These are phyloP conservation scores for Cryptus viduatorius DNA, from an alignment of 2,888 invertebrate genomes.

Conservation along the genomic window DNA sequence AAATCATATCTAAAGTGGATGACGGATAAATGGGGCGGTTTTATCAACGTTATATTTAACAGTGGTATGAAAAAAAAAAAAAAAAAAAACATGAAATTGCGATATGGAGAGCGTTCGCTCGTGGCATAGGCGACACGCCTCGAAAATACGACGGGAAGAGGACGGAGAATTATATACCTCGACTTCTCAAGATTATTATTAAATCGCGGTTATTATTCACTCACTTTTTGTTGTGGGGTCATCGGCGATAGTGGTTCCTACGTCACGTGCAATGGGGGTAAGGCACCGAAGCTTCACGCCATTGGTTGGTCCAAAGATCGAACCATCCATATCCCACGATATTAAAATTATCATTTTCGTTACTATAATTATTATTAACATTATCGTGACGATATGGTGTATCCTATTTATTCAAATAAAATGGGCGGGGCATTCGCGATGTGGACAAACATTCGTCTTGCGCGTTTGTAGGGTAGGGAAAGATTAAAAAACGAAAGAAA, in stretches of 20 bases:
- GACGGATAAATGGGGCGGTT: constrained; percentile 48
- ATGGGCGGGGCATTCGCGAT: constrained; percentile 41
- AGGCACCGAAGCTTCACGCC: constrained; percentile 75
- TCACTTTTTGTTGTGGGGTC: constrained; percentile 75
- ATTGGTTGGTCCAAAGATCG: constrained; percentile 80
- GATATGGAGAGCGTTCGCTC: constrained; percentile 62
- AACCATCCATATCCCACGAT: constrained; percentile 76
- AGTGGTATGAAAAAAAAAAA: constrained; percentile 55
- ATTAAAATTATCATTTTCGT: constrained; percentile 70
- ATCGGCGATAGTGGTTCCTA: constrained; percentile 72
- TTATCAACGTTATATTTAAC: constrained; percentile 66
- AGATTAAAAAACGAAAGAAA: neutral
- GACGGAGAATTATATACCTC: constrained; percentile 36
- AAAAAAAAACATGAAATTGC: constrained; percentile 44
- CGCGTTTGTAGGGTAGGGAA: neutral
- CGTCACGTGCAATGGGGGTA: constrained; percentile 82
- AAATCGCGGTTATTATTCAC: constrained; percentile 74
- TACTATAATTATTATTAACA: constrained; percentile 54
- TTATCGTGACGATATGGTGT: constrained; percentile 20
- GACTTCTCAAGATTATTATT: constrained; percentile 67
- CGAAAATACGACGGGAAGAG: constrained; percentile 61
- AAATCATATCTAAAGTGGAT: constrained; percentile 44
- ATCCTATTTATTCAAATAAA: constrained; percentile 40
- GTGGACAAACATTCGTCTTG: constrained; percentile 13
- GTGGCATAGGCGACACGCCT: constrained; percentile 72